Evolutionary conservation across 2,113 vertebrate species (phyloP), one percentile per base, ranked within the genome.

Genomic region (Bagarius yarrelli): DNA sequence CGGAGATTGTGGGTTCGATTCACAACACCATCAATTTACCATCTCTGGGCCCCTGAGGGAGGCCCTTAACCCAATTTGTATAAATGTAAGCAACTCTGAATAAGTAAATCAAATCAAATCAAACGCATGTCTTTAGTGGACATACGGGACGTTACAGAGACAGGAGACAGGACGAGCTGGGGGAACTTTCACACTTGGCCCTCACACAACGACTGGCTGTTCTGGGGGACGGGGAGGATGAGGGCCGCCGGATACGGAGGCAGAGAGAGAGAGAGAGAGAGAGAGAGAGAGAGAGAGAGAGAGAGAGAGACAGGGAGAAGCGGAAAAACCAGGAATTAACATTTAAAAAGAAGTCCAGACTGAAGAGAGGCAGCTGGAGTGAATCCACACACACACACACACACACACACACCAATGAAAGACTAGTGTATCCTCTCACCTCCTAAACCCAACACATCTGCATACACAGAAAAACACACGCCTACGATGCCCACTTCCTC

Each of bases 241-340:
- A 40, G 36, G 36, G 36, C 69, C 40, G 55, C 21, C 72, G 57
- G 52, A 74, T 47, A 85, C 36, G 80, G 79, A 60, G 61, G 59
- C 60, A 61, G 61, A 57, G 66, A 57, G 70, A 72, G 80, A 52
- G 64, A 57, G 67, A 60, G 64, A 75, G 84, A 82, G 53, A 79
- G 82, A 81, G 57, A 64, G 71, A 66, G 34, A 14, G 36, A n/a
- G 21, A 25, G 16, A 4, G 19, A 23, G 34, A 12, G 79, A 34
- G 23, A 52, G 40, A 53, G 64, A 63, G 81, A 86, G 44, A 84
- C 52, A 55, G 44, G 80, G 40, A 81, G 76, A 78, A 85, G 79
- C 80, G 79, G 84, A 89, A 85, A 86, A 85, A 86, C 82, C 76
- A 71, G 50, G 53, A 83, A 88, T 88, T 88, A 84, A 80, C 87